Evolutionary conservation across 2,888 invertebrate species (phyloP).

Genomic region (Apamea sordens): DNA sequence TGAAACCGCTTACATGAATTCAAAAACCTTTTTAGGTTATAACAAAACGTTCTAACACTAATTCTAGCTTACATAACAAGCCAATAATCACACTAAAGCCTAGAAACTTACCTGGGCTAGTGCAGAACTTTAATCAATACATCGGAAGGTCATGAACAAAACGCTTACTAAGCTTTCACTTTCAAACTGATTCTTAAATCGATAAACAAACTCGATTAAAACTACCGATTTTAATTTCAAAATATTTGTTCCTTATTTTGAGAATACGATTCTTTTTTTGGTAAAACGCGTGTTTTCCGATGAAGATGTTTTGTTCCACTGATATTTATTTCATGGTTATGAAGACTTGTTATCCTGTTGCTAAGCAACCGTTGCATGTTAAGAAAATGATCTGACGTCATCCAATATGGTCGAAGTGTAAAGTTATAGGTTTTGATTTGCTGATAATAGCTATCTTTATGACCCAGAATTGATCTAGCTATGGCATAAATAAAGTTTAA

Average conservation of each 20-base stretch:
- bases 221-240: neutral
- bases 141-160: slow-evolving; percentile 76
- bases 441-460: slow-evolving; percentile 24
- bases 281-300: slow-evolving; percentile 72
- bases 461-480: slow-evolving; percentile 25
- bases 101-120: slow-evolving; percentile 60
- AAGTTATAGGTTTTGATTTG: slow-evolving; percentile 27
- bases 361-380: slow-evolving; percentile 73
- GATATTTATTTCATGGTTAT: slow-evolving; percentile 63
- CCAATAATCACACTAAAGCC: slow-evolving; percentile 15
- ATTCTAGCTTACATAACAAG: slow-evolving; percentile 43
- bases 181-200: slow-evolving; percentile 53
- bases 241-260: slow-evolving; percentile 14
- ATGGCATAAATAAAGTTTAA: neutral
- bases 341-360: slow-evolving; percentile 83
- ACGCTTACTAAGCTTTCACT: slow-evolving; percentile 64
- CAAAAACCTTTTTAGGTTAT: neutral
- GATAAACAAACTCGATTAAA: slow-evolving; percentile 5
- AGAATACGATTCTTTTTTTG: slow-evolving; percentile 45
- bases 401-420: slow-evolving; percentile 22
- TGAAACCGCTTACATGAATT: neutral
- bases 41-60: neutral
- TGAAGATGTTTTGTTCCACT: slow-evolving; percentile 70
- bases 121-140: slow-evolving; percentile 64
- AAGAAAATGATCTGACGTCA: slow-evolving; percentile 55